Conservation (phyloP, 2,888 invertebrate species). For the Dicyrtoma fusca region DNA sequence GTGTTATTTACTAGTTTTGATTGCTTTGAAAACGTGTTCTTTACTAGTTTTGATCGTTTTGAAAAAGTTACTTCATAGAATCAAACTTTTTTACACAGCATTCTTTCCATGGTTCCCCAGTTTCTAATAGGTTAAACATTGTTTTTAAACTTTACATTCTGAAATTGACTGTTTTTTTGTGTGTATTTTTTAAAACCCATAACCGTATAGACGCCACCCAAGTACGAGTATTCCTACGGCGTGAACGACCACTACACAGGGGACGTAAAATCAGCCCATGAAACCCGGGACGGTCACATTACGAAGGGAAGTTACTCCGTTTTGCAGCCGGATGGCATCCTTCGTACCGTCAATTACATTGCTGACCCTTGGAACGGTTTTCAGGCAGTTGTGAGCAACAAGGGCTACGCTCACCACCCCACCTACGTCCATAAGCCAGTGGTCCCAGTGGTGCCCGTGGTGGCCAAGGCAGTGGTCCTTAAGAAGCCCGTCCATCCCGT, state of each 20-base stretch:
- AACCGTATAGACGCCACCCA: constrained; percentile 15
- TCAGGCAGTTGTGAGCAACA: constrained; percentile 32
- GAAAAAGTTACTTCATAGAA: no score
- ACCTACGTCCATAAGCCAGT: neutral
- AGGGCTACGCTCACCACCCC: constrained; percentile 34
- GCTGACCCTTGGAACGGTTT: constrained; percentile 37
- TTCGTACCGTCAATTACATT: constrained; percentile 26
- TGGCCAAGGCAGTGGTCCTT: neutral
- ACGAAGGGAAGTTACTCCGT: constrained; percentile 26
- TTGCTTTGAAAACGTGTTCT: neutral
- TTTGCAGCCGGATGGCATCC: constrained; percentile 29
- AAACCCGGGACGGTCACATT: constrained; percentile 20
- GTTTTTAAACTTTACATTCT: neutral
- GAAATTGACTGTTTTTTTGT: neutral
- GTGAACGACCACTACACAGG: constrained; percentile 30
- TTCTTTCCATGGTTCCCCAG: no score
- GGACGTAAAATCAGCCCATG: constrained; percentile 30
- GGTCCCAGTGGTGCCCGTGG: neutral
- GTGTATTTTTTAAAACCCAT: neutral
- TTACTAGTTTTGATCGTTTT: no score
- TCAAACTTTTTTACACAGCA: no score
- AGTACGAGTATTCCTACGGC: constrained; percentile 32
- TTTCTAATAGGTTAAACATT: no score
- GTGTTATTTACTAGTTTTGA: neutral
- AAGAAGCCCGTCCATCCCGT: neutral